Conservation (phyloP, 2,888 invertebrate genomes). For the Sicus ferrugineus region DNA sequence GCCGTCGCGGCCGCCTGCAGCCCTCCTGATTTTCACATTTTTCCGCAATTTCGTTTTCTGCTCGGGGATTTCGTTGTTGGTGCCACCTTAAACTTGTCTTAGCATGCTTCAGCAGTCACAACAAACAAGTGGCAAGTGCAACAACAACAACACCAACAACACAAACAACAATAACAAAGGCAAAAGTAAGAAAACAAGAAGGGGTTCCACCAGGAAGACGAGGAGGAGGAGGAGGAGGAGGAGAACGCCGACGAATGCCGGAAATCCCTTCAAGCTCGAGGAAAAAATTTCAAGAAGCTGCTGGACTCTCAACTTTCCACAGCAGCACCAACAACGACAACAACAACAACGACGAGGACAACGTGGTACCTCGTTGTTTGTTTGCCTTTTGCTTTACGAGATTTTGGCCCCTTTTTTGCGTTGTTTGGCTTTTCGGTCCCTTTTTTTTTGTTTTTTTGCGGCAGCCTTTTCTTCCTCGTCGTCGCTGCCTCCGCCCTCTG, state of each 20-base stretch:
- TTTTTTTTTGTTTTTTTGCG: constrained; percentile 41
- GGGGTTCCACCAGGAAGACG: too few species aligned
- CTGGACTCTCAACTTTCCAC: constrained; percentile 31
- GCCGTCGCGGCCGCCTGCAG: too few species aligned
- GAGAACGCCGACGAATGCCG: constrained; percentile 38
- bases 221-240: too few species aligned
- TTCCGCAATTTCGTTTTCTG: too few species aligned
- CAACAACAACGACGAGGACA: not conserved
- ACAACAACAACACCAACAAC: constrained; percentile 1
- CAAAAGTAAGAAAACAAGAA: not conserved
- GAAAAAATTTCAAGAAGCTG: constrained; percentile 26
- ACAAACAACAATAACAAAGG: constrained; percentile 8
- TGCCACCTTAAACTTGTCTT: not conserved
- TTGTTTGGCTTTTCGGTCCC: constrained; percentile 46
- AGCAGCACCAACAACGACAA: constrained; percentile 2
- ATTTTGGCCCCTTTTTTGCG: not conserved
- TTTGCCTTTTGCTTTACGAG: not conserved
- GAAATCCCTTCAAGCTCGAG: constrained; percentile 48
- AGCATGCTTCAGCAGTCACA: constrained; percentile 17
- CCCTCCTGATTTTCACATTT: not conserved
- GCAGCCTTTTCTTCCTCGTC: constrained; percentile 4
- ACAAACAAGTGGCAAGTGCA: constrained; percentile 21
- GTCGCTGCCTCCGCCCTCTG: constrained; percentile 25
- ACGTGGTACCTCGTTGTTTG: not conserved
- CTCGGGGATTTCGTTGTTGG: too few species aligned